Base-by-base conservation (phyloP, 2,797 vertebrate genomes). In the Furcifer pardalis region DNA sequence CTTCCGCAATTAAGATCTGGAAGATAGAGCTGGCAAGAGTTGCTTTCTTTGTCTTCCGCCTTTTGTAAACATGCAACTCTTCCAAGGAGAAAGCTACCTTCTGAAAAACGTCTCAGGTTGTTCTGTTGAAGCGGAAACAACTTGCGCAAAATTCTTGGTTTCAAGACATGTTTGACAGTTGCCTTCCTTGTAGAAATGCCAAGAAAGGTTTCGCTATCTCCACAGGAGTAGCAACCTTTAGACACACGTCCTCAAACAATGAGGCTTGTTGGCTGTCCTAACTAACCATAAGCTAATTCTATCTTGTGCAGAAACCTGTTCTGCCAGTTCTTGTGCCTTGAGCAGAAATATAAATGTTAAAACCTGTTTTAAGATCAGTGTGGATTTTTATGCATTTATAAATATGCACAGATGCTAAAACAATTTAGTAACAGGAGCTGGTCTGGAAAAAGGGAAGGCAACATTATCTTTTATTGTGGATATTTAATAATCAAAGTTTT, bases 311-410 rank as follows among this genome's bases (percentile, higher is more conserved):
- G 86, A 32, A 87, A 94, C 93, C 90, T 92, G 94, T 94, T 91
- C 32, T 85, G 89, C 90, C 92, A 90, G 83, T 91, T 63, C 27
- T 56, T 71, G 63, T 87, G 83, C 85, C 90, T 12, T 0, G 71
- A 84, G 72, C 88, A 79, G 79, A 91, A 93, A 91, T 91, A 88
- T 75, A 88, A 89, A 89, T 91, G 90, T 87, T 86, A 82, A 78
- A 92, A 93, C 92, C 89, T 93, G 92, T 89, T 92, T 85, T 87
- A 90, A 89, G 91, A 90, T 90, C 91, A 94, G 88, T 81, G 56
- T 0, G 0, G 77, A 89, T 74, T 87, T 90, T 40, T 2, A 83
- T 92, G 87, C 89, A 91, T 80, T 84, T 91, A 78, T 46, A 91
- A 86, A 35, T 63, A 84, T 85, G 82, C 30, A 90, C 69, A 90